Conservation (phyloP, 2,888 invertebrate genomes). For the Heliothis peltigera region DNA sequence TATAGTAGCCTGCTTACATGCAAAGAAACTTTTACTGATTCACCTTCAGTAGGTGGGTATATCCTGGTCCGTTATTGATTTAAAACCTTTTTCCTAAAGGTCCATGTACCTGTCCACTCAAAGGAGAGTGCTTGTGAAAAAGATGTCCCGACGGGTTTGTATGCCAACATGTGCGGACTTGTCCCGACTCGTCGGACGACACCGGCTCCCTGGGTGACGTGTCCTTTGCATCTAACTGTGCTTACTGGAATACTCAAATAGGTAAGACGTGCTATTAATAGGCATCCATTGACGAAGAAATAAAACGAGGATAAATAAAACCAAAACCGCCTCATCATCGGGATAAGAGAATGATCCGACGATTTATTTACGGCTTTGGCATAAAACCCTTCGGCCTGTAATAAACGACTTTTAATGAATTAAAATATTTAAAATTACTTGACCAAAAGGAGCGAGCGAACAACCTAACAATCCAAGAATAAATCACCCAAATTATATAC, state of each 20-base stretch:
- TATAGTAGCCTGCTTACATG: background rate
- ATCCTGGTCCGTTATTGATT: background rate
- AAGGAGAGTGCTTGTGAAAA: slow-evolving; percentile 24
- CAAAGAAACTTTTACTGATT: background rate
- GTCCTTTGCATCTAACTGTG: slow-evolving; percentile 23
- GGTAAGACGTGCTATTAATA: background rate
- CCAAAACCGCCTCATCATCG: background rate
- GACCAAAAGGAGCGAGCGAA: background rate
- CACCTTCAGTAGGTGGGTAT: background rate
- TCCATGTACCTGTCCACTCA: slow-evolving; percentile 7
- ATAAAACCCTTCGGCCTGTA: background rate
- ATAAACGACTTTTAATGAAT: background rate
- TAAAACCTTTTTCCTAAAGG: slow-evolving; percentile 1
- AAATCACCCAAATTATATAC: background rate
- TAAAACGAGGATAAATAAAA: background rate
- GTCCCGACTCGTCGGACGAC: slow-evolving; percentile 52
- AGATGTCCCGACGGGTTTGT: slow-evolving; percentile 43
- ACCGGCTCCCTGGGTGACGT: slow-evolving; percentile 7
- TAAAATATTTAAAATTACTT: background rate
- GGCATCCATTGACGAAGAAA: background rate
- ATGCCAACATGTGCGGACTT: slow-evolving; percentile 49
- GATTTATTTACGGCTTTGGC: background rate
- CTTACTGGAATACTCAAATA: slow-evolving; percentile 6
- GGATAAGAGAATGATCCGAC: background rate
- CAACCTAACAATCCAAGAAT: background rate